Conservation (phyloP, 2,113 vertebrate species). For the Sus scrofa region T2T-Sscrofa CM000824.6:26878501-26879000, state of each 20-base stretch:
- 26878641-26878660: constrained; percentile 75
- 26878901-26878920: constrained; percentile 84
- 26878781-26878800: constrained; percentile 85
- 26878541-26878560: constrained; percentile 87
- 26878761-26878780: constrained; percentile 91
- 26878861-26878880: constrained; percentile 86
- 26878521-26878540: constrained; percentile 40
- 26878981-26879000: constrained; percentile 75
- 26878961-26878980: constrained; percentile 90
- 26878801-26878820: constrained; percentile 83
- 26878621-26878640: constrained; percentile 89
- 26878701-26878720: constrained; percentile 85
- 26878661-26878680: constrained; percentile 86
- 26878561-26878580: constrained; percentile 86
- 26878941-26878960: constrained; percentile 77
- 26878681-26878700: constrained; percentile 87
- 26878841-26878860: constrained; percentile 86
- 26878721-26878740: constrained; percentile 84
- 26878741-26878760: constrained; percentile 89
- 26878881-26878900: constrained; percentile 89
- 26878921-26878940: constrained; percentile 89
- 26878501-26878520: background rate
- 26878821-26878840: constrained; percentile 86
- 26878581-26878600: constrained; percentile 87
- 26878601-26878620: constrained; percentile 84